Evolutionary conservation across 2,113 vertebrate genomes (phyloP).

Genomic region (Nothobranchius furzeri): DNA sequence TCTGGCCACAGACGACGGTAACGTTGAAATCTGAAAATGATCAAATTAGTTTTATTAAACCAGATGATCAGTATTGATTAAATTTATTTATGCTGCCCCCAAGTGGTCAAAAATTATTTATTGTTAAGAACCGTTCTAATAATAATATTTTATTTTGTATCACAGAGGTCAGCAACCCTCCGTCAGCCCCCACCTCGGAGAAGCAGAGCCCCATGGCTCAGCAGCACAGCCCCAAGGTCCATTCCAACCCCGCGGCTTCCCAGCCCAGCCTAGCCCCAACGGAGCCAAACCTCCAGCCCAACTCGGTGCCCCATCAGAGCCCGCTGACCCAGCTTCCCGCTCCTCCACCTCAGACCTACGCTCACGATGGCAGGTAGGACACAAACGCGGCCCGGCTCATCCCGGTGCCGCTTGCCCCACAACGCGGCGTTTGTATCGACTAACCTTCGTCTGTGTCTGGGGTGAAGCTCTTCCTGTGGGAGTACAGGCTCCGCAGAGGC

Average conservation of each 20-base stretch:
- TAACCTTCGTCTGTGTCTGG: slow-evolving; percentile 27
- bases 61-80: too few species aligned
- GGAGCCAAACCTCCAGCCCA: slow-evolving; percentile 82
- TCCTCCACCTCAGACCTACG: slow-evolving; percentile 87
- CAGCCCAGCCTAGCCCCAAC: slow-evolving; percentile 75
- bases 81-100: slow-evolving; percentile 2
- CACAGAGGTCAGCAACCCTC: slow-evolving; percentile 90
- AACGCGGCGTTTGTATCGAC: slow-evolving; percentile 35
- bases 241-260: slow-evolving; percentile 69
- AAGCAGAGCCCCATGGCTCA: slow-evolving; percentile 95
- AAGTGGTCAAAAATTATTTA: slow-evolving; percentile 1
- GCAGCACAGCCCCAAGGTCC: slow-evolving; percentile 85
- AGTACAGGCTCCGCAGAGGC: slow-evolving; percentile 17
- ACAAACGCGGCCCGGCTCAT: not conserved
- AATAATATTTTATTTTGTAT: not conserved
- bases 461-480: slow-evolving; percentile 31
- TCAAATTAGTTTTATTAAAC: too few species aligned
- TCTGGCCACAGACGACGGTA: too few species aligned
- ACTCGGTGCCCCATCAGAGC: slow-evolving; percentile 78
- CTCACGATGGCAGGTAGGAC: slow-evolving; percentile 90
- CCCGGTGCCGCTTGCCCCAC: not conserved
- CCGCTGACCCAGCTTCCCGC: slow-evolving; percentile 77
- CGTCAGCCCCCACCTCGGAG: slow-evolving; percentile 91
- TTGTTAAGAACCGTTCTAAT: not conserved
- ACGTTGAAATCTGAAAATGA: too few species aligned